Evolutionary conservation across 2,797 vertebrate species (phyloP).

Genomic region (Pygocentrus nattereri): DNA sequence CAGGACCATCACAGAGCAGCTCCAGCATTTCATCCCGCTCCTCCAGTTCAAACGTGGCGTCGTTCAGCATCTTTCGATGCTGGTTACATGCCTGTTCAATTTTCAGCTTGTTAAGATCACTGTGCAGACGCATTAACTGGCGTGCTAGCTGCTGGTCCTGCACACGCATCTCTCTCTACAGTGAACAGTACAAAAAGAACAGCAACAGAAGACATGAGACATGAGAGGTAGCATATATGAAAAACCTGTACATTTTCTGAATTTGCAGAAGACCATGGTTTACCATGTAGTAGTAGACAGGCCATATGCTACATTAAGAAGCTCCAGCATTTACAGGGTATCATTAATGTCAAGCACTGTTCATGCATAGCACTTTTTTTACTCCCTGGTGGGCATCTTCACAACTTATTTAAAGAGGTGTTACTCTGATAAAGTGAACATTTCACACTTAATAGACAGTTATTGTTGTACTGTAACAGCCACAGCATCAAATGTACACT

Average conservation of each 20-base stretch:
- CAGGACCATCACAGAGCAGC: slow-evolving; percentile 90
- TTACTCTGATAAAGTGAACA: too few species aligned
- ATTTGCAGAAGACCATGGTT: too few species aligned
- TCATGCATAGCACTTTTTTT: too few species aligned
- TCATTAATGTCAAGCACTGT: too few species aligned
- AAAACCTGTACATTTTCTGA: too few species aligned
- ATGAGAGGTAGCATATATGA: not conserved
- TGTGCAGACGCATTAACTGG: slow-evolving; percentile 92
- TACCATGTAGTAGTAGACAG: too few species aligned
- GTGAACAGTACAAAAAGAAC: slow-evolving; percentile 17
- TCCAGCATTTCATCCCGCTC: slow-evolving; percentile 92
- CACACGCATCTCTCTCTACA: slow-evolving; percentile 90
- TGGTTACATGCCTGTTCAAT: slow-evolving; percentile 94
- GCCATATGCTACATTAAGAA: too few species aligned
- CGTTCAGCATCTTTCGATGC: slow-evolving; percentile 93
- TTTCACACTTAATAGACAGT: too few species aligned
- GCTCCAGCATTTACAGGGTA: too few species aligned
- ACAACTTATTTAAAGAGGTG: too few species aligned
- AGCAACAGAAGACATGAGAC: not conserved
- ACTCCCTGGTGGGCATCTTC: too few species aligned
- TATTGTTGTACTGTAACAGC: not conserved
- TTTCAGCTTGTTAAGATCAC: slow-evolving; percentile 93
- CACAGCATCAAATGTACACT: not conserved
- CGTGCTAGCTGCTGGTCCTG: slow-evolving; percentile 95
- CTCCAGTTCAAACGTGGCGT: slow-evolving; percentile 91